A percentile compares a stretch with the other conserved stretches of the same genome.
These are phyloP conservation scores for Drosophila triauraria DNA, from an alignment of 1,140 invertebrate genomes.

Conservation along the genomic window DNA sequence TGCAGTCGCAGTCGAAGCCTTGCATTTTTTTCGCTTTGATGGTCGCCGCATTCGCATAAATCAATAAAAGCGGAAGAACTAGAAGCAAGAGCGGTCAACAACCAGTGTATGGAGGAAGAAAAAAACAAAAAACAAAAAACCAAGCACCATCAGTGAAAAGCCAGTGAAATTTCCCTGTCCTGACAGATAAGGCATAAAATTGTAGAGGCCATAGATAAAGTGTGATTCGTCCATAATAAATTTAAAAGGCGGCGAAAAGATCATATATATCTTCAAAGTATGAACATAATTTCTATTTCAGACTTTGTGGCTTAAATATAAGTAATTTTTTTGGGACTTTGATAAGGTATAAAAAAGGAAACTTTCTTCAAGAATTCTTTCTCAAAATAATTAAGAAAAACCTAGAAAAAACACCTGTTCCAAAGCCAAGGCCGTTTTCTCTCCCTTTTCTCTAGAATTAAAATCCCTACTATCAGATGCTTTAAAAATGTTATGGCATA, in stretches of 20 bases:
- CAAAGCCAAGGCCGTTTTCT: background rate
- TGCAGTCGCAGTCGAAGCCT: slow-evolving; percentile 26
- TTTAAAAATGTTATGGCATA: slow-evolving; percentile 21
- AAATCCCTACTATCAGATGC: slow-evolving; percentile 3
- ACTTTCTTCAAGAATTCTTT: background rate
- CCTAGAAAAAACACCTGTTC: background rate
- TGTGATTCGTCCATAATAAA: slow-evolving; percentile 8
- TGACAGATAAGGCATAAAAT: slow-evolving; percentile 21
- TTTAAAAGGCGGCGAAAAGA: background rate
- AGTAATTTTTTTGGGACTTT: too few species aligned
- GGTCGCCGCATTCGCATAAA: slow-evolving; percentile 70
- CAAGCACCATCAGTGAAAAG: background rate
- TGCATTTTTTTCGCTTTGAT: slow-evolving; percentile 50
- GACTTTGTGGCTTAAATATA: too few species aligned
- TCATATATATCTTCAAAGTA: background rate
- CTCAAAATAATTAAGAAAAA: background rate
- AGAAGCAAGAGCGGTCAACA: slow-evolving; percentile 21
- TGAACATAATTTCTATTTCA: too few species aligned
- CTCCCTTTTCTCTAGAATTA: background rate
- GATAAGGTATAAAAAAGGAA: too few species aligned
- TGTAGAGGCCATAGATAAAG: slow-evolving; percentile 11
- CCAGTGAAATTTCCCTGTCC: slow-evolving; percentile 7
- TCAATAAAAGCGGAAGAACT: slow-evolving; percentile 65
- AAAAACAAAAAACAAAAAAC: background rate
- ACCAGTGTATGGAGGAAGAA: background rate